Conservation (phyloP, 2,797 vertebrate genomes). For the Danio choprae region DNA sequence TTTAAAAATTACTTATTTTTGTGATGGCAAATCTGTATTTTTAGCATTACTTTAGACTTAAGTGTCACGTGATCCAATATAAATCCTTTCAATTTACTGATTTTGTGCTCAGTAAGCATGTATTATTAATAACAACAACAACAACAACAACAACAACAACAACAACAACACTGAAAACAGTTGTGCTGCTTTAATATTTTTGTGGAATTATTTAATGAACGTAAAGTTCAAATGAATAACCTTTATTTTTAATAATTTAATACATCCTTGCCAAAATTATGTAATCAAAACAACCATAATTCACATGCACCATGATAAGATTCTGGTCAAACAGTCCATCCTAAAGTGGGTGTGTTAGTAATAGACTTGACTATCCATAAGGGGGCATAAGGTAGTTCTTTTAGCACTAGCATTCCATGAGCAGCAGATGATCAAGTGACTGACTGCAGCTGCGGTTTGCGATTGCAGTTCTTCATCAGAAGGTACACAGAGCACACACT, state of each 20-base stretch:
- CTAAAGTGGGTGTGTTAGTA: constrained; percentile 42
- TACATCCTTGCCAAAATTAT: neutral
- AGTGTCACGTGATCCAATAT: neutral
- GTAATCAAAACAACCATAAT: too few relatives aligned
- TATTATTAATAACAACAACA: too few relatives aligned
- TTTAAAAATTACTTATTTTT: neutral
- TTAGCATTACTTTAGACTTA: neutral
- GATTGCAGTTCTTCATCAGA: constrained; percentile 55
- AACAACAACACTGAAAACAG: too few relatives aligned
- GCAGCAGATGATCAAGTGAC: constrained; percentile 58
- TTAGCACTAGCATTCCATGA: constrained; percentile 53
- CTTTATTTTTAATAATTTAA: neutral
- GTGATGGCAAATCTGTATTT: neutral
- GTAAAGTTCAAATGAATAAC: neutral
- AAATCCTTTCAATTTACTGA: too few relatives aligned
- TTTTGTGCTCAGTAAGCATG: too few relatives aligned
- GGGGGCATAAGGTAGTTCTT: constrained; percentile 62
- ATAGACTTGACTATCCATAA: constrained; percentile 57
- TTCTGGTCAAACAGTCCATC: neutral
- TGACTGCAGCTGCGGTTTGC: constrained; percentile 48
- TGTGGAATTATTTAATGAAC: neutral
- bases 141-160: too few relatives aligned
- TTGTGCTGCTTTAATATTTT: too few relatives aligned
- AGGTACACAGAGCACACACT: constrained; percentile 49
- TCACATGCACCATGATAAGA: neutral